Evolutionary conservation across 2,797 vertebrate genomes (phyloP).

Genomic region (Babyrousa celebensis): DNA sequence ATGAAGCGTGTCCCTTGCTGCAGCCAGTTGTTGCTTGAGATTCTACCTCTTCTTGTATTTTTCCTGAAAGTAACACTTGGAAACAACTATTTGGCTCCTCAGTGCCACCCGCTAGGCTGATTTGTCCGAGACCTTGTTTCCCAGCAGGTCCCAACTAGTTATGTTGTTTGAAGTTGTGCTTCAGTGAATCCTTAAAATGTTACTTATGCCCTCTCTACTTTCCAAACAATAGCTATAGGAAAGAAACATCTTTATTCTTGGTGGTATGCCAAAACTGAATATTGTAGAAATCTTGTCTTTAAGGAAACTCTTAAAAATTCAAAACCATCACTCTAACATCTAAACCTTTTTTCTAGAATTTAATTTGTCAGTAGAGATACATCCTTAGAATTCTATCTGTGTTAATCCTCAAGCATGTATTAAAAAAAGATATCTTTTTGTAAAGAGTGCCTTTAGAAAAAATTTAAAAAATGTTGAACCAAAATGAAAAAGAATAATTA

Average conservation of each 20-base stretch:
- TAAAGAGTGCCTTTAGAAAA: background rate
- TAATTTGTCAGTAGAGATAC: background rate
- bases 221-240: constrained; percentile 42
- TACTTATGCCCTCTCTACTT: constrained; percentile 29
- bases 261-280: background rate
- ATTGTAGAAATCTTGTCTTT: background rate
- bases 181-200: constrained; percentile 73
- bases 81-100: constrained; percentile 49
- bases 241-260: background rate
- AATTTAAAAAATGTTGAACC: background rate
- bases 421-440: background rate
- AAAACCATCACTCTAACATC: background rate
- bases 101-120: constrained; percentile 26
- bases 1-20: background rate
- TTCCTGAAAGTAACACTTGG: constrained; percentile 21
- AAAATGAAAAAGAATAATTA: background rate
- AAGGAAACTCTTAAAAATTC: background rate
- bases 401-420: background rate
- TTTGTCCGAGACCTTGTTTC: constrained; percentile 71
- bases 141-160: constrained; percentile 54
- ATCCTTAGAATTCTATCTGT: background rate
- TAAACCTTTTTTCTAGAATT: constrained; percentile 13
- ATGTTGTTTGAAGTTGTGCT: constrained; percentile 70
- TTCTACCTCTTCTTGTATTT: background rate
- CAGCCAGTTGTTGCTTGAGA: background rate